phyloP scores from a whole-genome alignment of 2,113 vertebrate genomes.

The Orthonyx spaldingii region DNA sequence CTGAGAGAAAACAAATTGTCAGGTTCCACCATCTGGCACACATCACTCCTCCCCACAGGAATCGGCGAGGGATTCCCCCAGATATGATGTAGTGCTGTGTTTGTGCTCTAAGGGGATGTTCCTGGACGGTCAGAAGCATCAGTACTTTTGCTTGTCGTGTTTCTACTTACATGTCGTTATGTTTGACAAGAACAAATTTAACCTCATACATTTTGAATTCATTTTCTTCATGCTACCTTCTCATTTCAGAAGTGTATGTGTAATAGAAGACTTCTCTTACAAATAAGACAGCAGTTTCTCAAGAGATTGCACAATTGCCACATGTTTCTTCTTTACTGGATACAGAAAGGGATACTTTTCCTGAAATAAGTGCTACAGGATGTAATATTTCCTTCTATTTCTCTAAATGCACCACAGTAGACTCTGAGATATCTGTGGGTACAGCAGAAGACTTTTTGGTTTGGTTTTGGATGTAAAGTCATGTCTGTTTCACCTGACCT shows the following conservation, averaged over 20 bases:
- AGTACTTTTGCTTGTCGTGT: neutral
- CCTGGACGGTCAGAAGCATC: neutral
- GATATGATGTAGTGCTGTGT: neutral
- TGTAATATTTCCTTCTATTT: neutral
- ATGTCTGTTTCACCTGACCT: neutral
- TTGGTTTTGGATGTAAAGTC: neutral
- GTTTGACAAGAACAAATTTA: neutral
- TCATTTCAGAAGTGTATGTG: neutral
- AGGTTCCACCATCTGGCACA: neutral
- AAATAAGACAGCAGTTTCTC: neutral
- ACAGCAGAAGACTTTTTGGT: neutral
- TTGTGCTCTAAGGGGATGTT: neutral
- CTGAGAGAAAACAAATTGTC: neutral
- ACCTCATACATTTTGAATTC: neutral
- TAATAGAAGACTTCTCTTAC: neutral
- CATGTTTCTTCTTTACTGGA: neutral
- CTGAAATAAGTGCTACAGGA: neutral
- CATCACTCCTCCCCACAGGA: neutral
- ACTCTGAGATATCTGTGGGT: neutral
- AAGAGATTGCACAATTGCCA: neutral
- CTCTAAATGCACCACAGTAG: neutral
- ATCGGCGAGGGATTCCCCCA: neutral
- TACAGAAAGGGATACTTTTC: neutral
- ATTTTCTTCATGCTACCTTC: neutral
- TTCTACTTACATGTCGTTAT: neutral